A percentile compares a stretch with the other conserved stretches of the same genome.
These are phyloP conservation scores for Sorex fumeus DNA, from an alignment of 2,113 vertebrate genomes.

Conservation along the genomic window DNA sequence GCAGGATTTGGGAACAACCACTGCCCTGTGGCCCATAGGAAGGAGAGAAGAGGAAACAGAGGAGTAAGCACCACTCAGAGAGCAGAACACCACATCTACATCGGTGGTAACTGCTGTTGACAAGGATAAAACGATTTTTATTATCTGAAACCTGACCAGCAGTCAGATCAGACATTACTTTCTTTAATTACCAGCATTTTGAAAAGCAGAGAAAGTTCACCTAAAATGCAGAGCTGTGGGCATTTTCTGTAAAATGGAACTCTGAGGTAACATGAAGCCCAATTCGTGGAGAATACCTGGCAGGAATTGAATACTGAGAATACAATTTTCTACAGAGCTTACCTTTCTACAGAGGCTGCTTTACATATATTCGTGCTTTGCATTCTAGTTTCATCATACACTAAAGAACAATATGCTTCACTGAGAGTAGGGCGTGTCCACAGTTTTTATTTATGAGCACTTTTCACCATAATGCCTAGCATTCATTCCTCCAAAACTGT, in stretches of 20 bases:
- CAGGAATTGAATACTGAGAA: background rate
- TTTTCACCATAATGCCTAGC: background rate
- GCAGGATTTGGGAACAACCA: background rate
- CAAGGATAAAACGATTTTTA: background rate
- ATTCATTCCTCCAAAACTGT: background rate
- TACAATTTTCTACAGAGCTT: background rate
- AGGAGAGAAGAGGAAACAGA: background rate
- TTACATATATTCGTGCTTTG: background rate
- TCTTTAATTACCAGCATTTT: background rate
- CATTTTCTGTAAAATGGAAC: background rate
- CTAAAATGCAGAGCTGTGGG: constrained; percentile 7
- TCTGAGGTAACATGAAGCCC: background rate
- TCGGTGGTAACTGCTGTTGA: background rate
- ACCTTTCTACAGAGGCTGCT: background rate
- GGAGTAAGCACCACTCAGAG: background rate
- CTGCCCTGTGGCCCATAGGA: background rate
- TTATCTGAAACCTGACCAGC: constrained; percentile 11
- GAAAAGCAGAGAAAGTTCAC: constrained; percentile 37
- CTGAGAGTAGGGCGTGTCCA: background rate
- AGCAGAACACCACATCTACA: constrained; percentile 8
- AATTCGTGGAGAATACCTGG: background rate
- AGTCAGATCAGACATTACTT: background rate
- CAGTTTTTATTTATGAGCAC: background rate
- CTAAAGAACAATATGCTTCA: background rate
- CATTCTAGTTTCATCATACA: background rate